Evolutionary conservation across 2,888 invertebrate genomes (phyloP), one percentile per base, ranked within the genome.

Genomic region (Rosalia funebris): DNA sequence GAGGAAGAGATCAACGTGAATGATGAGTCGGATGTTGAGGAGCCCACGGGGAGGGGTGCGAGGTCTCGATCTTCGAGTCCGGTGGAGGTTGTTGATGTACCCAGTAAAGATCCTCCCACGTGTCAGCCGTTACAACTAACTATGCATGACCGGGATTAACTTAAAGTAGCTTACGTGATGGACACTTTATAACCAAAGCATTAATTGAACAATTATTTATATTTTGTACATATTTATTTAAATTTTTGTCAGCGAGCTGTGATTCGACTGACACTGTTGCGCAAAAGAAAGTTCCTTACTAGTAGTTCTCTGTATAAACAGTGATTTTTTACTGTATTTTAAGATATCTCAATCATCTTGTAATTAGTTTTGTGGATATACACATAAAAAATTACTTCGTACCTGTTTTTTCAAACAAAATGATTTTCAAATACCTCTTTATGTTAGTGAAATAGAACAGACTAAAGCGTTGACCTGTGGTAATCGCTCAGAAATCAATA

Each of bases 1-100:
- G 92, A 92, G 74, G 90, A 90, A 78, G 93, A 93, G 82, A 93
- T 93, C 76, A 93, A 93, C 81, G 93, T 93, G 5, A 91, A 93
- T 76, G 93, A 93, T 71, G 88, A 88, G 71, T 89, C 89, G 46
- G 91, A 91, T 68, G 84, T 86, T 53, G 89, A 89, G 56, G 78
- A 81, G 64, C 56, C 66, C 14, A 79, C 81, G 5, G 83, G 83
- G 59, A 85, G 80, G 71, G 82, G 81, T 56, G 81, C 78, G 62
- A 75, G 83, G 77, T 79, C 84, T 72, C 78, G 82, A 66, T 84
- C 85, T 19, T 83, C 83, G 66, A 84, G 84, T 61, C 83, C 82
- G 41, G 79, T 79, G 11, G 86, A 84, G 57, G 81, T 82, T 62
- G 83, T 79, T 31, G 81, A 81, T 63, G 71, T 76, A 47, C 77